Base-by-base conservation (phyloP, 1,140 invertebrate species). In the Himalopsyche phryganea region DNA sequence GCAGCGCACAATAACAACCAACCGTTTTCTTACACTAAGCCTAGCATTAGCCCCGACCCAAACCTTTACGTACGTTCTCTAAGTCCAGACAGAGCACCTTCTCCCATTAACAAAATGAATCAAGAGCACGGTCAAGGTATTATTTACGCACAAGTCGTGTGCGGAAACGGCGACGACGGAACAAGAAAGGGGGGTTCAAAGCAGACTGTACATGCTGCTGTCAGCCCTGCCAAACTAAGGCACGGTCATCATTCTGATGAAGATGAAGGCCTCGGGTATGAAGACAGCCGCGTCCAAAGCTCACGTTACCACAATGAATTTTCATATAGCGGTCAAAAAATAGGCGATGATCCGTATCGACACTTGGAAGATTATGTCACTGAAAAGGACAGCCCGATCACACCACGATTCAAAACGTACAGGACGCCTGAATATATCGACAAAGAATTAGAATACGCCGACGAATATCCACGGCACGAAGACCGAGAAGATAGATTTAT, bases 111-210 rank as follows among this genome's bases (percentile, higher is more conserved):
- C 50, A 77, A 74, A 67, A 72, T 72, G 68, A 33, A 19, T 36
- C 38, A 49, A 6, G 68, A 65, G 14, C n/a, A 62, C n/a, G 67
- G 68, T 49, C 72, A 71, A 63, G 70, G 73, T 15, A 83, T 89
- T 11, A 88, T 89, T 44, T 90, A 90, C 69, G 87, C 88, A 11
- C 85, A 89, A 71, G 85, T 90, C 10, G 85, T 88, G 7, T 77
- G 81, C 57, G 81, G 83, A 51, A 76, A 79, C 54, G 69, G 68
- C 18, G 67, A 65, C 17, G 66, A 58, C 28, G 66, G 66, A 17
- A 28, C 23, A 28, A 66, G 61, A 17, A 68, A 68, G 48, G 64
- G 68, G 63, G 50, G 66, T 48, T 59, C 63, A 47, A 83, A 82
- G 67, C 77, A 80, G 67, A 82, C 80, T 9, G 66, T 81, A 17